Base-by-base conservation (phyloP, 2,888 invertebrate genomes). In the Patella depressa region DNA sequence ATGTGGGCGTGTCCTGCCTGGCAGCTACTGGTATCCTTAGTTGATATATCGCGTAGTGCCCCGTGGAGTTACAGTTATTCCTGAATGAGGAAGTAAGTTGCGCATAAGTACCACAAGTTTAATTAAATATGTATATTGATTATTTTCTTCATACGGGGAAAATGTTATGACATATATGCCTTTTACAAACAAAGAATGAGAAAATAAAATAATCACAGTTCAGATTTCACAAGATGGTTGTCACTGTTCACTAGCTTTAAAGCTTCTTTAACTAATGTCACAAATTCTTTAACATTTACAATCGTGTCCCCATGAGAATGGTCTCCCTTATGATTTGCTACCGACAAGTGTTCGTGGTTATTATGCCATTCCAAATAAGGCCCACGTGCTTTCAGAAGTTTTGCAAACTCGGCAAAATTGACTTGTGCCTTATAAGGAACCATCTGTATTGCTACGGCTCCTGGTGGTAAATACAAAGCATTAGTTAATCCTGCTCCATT, bases 401-500 rank as follows among this genome's bases (percentile, higher is more conserved):
- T 54, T n/a, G 77, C 81, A 72, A 78, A 83, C 19, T 75, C 73
- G 9, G 45, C 73, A 72, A 74, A 77, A 80, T 85, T 84, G 9
- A 84, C 70, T 3, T 59, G 24, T 14, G 83, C 87, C 73, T 84
- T 81, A 79, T 86, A 87, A 24, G 88, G 87, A 15, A 87, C 85
- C 24, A 88, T 78, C 79, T 88, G 88, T n/a, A 88, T 82, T 7
- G 84, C 82, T n/a, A 86, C 85, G 71, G 83, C 82, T 54, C 78
- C 74, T n/a, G 79, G 74, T 9, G 86, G 87, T 9, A 86, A 78
- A 76, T 84, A 88, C 1, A 88, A 34, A 55, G 83, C 86, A 80
- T 88, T 88, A 74, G 83, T 87, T 11, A 88, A 81, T 34, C 88
- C 88, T 54, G 88, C 88, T 70, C 88, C 88, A 82, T 88, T 88